Evolutionary conservation across 2,797 vertebrate species (phyloP).

Genomic region (Sphenopsis melanotis): DNA sequence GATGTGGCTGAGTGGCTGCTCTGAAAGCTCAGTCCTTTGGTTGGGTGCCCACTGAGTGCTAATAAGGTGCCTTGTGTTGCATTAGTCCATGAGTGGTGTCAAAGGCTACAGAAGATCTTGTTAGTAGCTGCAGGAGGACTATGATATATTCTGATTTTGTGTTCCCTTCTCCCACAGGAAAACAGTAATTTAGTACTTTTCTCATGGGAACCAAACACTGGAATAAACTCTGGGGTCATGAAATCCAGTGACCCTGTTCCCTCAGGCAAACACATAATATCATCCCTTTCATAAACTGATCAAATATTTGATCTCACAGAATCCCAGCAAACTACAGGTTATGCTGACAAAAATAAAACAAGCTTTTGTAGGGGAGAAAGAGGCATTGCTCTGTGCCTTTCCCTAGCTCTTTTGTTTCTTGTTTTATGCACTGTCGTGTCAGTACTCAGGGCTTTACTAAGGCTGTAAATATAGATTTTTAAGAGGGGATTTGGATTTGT

Average conservation of each 20-base stretch:
- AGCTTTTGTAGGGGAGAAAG: background rate
- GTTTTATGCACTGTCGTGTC: background rate
- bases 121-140: background rate
- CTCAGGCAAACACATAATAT: background rate
- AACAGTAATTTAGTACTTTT: slow-evolving; percentile 29
- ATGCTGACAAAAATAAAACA: slow-evolving; percentile 27
- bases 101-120: slow-evolving; percentile 30
- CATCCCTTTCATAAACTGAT: slow-evolving; percentile 29
- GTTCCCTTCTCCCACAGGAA: slow-evolving; percentile 15
- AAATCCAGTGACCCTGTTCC: slow-evolving; percentile 14
- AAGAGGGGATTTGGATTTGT: background rate
- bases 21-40: background rate
- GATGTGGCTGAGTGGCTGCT: background rate
- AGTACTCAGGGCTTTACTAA: background rate
- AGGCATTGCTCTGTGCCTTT: background rate
- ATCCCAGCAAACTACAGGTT: slow-evolving; percentile 4
- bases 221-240: slow-evolving; percentile 14
- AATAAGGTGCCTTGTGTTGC: background rate
- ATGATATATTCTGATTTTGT: background rate
- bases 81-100: slow-evolving; percentile 9
- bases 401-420: background rate
- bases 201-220: slow-evolving; percentile 2
- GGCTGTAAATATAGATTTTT: slow-evolving; percentile 12
- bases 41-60: background rate
- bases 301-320: slow-evolving; percentile 45